Conservation (phyloP, 2,113 vertebrate genomes). For the Nothoprocta perdicaria region DNA sequence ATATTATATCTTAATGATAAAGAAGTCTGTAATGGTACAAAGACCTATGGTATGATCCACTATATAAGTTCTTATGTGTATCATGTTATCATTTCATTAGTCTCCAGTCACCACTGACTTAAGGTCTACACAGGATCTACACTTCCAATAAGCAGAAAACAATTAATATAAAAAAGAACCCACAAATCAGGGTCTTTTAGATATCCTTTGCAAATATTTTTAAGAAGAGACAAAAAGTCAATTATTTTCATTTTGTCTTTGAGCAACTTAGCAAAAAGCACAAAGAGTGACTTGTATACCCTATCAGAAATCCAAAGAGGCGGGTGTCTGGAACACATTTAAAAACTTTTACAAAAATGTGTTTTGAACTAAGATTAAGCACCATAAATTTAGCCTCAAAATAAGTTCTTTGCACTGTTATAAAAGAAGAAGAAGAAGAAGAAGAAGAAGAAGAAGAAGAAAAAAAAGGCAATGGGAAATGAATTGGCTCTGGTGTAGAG, state of each 20-base stretch:
- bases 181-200: neutral
- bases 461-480: neutral
- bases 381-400: neutral
- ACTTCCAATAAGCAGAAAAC: neutral
- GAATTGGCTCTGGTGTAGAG: neutral
- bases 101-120: neutral
- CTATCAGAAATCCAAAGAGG: neutral
- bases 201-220: neutral
- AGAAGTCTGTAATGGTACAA: neutral
- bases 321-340: neutral
- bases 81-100: neutral
- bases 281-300: neutral
- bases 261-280: neutral
- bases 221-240: neutral
- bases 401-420: neutral
- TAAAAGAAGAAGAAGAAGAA: neutral
- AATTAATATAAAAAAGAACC: neutral
- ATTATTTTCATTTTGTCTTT: neutral
- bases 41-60: neutral
- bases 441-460: neutral
- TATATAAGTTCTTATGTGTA: neutral
- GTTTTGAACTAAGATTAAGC: neutral
- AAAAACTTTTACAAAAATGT: neutral
- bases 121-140: neutral
- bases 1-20: neutral